These are phyloP conservation scores for Thecocarcelia acutangulata DNA, from an alignment of 2,888 invertebrate genomes.

Conservation along the genomic window DNA sequence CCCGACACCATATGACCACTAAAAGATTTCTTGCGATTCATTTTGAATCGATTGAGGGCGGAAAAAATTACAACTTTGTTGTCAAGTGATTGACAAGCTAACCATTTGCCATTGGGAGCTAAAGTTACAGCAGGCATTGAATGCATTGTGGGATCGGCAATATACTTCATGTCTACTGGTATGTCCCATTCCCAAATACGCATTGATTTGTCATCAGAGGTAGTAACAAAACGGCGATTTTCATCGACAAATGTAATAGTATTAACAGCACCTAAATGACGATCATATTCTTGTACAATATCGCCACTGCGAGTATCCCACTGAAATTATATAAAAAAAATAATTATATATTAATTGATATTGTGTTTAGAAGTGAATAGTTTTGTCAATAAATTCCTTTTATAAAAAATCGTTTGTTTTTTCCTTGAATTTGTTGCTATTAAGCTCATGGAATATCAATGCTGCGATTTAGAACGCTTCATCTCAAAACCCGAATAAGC, in stretches of 20 bases:
- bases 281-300: conserved; percentile 98
- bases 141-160: conserved; percentile 99
- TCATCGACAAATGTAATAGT: conserved; percentile 99
- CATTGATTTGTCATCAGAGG: conserved; percentile 99
- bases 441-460: too few relatives aligned
- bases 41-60: conserved; percentile 97
- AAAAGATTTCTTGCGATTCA: conserved; percentile 98
- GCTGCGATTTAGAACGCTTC: too few relatives aligned
- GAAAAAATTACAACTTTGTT: conserved; percentile 99
- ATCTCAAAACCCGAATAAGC: too few relatives aligned
- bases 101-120: conserved; percentile 98
- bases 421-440: too few relatives aligned
- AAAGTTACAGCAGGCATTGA: conserved; percentile 98
- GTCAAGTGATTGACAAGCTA: conserved; percentile 99
- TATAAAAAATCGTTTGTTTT: too few relatives aligned
- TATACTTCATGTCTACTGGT: conserved; percentile 99
- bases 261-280: conserved; percentile 99
- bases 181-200: conserved; percentile 99
- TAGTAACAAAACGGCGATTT: conserved; percentile 98
- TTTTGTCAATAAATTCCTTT: too few relatives aligned
- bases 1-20: conserved; percentile 99
- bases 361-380: too few relatives aligned
- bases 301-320: conserved; percentile 98
- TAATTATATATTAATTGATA: too few relatives aligned
- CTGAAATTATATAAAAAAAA: conserved; percentile 78